Percentiles rank a stretch among this genome's conserved stretches.
These are phyloP conservation scores for Leptinotarsa lineolata DNA, from an alignment of 1,140 invertebrate species.

Conservation along the genomic window DNA sequence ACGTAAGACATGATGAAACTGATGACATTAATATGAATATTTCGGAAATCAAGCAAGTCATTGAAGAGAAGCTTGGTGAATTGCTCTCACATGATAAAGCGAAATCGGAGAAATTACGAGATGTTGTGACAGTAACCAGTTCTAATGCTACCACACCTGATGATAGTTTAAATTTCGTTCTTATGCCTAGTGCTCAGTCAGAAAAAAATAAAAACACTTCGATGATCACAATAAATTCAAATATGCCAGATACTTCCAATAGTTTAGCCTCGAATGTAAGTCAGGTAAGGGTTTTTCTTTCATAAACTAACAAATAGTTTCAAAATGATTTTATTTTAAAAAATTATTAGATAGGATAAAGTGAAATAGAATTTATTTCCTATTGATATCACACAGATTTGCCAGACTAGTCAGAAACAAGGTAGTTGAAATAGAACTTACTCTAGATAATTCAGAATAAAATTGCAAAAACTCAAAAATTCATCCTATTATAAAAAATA, in stretches of 20 bases:
- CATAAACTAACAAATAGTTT: too few relatives aligned
- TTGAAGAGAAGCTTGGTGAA: constrained; percentile 39
- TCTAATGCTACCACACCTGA: constrained; percentile 39
- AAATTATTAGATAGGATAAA: too few relatives aligned
- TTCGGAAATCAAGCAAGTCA: constrained; percentile 37
- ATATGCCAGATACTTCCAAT: constrained; percentile 65
- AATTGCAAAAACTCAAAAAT: too few relatives aligned
- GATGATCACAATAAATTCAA: constrained; percentile 64
- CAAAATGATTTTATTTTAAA: too few relatives aligned
- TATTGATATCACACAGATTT: too few relatives aligned
- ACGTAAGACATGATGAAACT: constrained; percentile 18
- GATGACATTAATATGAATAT: constrained; percentile 30
- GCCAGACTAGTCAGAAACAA: too few relatives aligned
- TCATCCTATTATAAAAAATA: too few relatives aligned
- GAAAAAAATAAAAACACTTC: constrained; percentile 58
- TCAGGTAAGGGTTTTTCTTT: constrained; percentile 56
- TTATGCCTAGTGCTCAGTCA: constrained; percentile 41
- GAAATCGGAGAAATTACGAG: constrained; percentile 27
- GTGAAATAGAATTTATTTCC: too few relatives aligned
- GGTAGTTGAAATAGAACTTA: too few relatives aligned
- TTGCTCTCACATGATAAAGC: constrained; percentile 34
- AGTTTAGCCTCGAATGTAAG: constrained; percentile 72
- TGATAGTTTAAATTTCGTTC: constrained; percentile 43
- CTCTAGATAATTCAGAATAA: too few relatives aligned
- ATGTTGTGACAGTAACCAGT: constrained; percentile 42